Percentiles rank a stretch among this genome's conserved stretches.
These are phyloP conservation scores for Beaufortia kweichowensis DNA, from an alignment of 2,113 vertebrate genomes.

Conservation along the genomic window DNA sequence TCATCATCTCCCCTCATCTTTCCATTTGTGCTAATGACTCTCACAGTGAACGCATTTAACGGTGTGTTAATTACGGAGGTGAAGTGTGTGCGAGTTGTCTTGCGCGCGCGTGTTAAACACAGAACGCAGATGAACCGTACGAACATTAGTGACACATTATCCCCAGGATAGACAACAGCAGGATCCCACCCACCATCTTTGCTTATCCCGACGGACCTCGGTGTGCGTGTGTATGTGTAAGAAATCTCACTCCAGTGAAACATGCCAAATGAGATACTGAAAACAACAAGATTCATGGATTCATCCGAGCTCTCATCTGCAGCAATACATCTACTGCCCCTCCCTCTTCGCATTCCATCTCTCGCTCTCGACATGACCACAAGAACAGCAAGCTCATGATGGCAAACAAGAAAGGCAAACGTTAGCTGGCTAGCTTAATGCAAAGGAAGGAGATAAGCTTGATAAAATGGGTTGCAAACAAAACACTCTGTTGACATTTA, in stretches of 20 bases:
- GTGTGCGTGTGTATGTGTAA: background rate
- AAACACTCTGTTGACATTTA: background rate
- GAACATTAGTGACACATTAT: constrained; percentile 42
- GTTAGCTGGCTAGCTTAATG: constrained; percentile 44
- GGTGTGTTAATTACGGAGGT: constrained; percentile 48
- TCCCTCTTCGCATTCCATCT: constrained; percentile 15
- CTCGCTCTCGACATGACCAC: constrained; percentile 12
- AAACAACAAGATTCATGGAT: constrained; percentile 59
- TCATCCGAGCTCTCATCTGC: constrained; percentile 49
- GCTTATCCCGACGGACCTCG: constrained; percentile 37
- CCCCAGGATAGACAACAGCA: constrained; percentile 30
- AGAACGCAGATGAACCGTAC: constrained; percentile 31
- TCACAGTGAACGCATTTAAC: constrained; percentile 52
- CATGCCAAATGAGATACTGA: constrained; percentile 59
- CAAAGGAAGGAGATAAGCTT: constrained; percentile 36
- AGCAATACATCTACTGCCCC: constrained; percentile 43
- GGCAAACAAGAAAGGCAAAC: constrained; percentile 47
- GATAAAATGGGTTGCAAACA: constrained; percentile 12
- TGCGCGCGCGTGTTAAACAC: constrained; percentile 41
- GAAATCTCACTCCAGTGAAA: constrained; percentile 46
- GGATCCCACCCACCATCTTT: constrained; percentile 45
- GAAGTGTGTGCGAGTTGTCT: constrained; percentile 4
- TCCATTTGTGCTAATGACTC: constrained; percentile 51
- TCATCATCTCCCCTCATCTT: constrained; percentile 42
- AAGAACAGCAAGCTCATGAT: constrained; percentile 49